Conservation (phyloP, 2,888 invertebrate genomes). For the Auanema sp. region DNA sequence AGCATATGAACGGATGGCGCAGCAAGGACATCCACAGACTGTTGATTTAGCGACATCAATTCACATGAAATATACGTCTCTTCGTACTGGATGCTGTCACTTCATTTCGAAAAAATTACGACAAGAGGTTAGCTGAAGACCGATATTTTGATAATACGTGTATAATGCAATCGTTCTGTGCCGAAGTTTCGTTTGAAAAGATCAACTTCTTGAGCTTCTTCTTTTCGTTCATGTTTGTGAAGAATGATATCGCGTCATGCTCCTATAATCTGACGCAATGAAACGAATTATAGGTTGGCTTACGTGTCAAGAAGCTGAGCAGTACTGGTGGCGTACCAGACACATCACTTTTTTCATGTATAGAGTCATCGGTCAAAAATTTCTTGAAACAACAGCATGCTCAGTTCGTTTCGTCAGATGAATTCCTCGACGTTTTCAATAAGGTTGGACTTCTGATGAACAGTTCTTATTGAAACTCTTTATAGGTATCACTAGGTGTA, state of each 20-base stretch:
- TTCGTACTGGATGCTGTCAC: slow-evolving; percentile 39
- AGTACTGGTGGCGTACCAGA: slow-evolving; percentile 12
- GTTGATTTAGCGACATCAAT: slow-evolving; percentile 48
- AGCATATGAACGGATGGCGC: slow-evolving; percentile 49
- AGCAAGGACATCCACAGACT: slow-evolving; percentile 36
- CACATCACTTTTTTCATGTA: slow-evolving; percentile 17
- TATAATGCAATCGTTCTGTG: background rate
- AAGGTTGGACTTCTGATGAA: slow-evolving; percentile 22
- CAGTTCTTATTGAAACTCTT: too few species aligned
- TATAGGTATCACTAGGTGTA: too few species aligned
- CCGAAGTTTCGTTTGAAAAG: too few species aligned
- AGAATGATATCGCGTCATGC: too few species aligned
- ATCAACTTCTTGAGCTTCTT: too few species aligned
- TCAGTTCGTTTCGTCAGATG: slow-evolving; percentile 50
- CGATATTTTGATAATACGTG: background rate
- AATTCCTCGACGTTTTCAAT: slow-evolving; percentile 57
- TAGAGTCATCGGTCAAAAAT: slow-evolving; percentile 10
- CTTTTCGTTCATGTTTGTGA: too few species aligned
- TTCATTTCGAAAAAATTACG: slow-evolving; percentile 36
- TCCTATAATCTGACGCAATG: too few species aligned
- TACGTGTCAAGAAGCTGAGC: slow-evolving; percentile 7
- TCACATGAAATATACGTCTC: slow-evolving; percentile 44
- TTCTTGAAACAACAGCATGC: slow-evolving; percentile 49
- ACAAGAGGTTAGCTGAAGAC: slow-evolving; percentile 24
- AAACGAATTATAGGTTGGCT: slow-evolving; percentile 22